These are phyloP conservation scores for Harpalus rufipes DNA, from an alignment of 2,888 invertebrate species.

Conservation along the genomic window DNA sequence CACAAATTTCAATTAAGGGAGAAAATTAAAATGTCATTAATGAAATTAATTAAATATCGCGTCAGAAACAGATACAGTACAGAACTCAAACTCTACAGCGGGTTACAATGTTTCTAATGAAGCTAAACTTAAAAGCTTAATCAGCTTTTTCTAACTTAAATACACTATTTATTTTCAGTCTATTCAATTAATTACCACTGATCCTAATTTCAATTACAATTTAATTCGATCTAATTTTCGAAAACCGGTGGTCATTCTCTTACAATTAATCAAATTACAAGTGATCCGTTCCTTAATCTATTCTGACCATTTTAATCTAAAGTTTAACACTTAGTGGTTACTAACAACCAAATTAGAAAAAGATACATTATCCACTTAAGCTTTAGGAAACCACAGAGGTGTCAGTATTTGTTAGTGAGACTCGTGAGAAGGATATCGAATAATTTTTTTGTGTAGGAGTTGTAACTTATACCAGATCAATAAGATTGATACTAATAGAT, in stretches of 20 bases:
- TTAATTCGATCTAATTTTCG: constrained; percentile 9
- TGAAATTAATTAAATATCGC: constrained; percentile 64
- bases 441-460: constrained; percentile 7
- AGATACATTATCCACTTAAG: not conserved
- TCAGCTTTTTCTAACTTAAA: constrained; percentile 35
- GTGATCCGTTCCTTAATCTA: not conserved
- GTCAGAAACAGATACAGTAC: constrained; percentile 60
- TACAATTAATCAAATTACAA: constrained; percentile 65
- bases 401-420: constrained; percentile 21
- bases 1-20: constrained; percentile 59
- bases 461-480: not conserved
- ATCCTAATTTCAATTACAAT: not conserved
- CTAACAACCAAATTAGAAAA: not conserved
- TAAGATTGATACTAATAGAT: not conserved
- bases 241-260: constrained; percentile 52
- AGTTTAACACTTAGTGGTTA: not conserved
- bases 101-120: constrained; percentile 58
- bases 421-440: constrained; percentile 20
- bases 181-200: not conserved
- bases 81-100: constrained; percentile 23
- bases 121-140: constrained; percentile 50
- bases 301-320: not conserved
- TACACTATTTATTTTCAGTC: not conserved
- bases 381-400: constrained; percentile 5
- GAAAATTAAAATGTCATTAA: constrained; percentile 64